Evolutionary conservation across 1,140 invertebrate genomes (phyloP), one percentile per base, ranked within the genome.

Genomic region (Vanessa tameamea): DNA sequence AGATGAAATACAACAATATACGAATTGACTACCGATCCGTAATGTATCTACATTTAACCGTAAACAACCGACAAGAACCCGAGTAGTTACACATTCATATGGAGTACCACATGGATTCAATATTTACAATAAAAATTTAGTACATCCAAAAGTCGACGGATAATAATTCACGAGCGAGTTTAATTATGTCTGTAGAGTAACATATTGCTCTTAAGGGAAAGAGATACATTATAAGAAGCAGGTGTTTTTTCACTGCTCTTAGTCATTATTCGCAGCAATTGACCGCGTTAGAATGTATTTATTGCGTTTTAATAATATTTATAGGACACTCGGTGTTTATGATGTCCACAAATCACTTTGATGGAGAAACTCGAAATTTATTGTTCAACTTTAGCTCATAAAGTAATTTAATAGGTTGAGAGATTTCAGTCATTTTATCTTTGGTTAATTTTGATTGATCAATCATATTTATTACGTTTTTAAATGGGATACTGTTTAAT

Each of bases 291-390:
- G 15, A 47, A 64, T 50, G 15, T 65, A 78, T 69, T 69, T 78
- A 75, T 72, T 47, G 73, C 64, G 48, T 74, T 69, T 78, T 74
- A 78, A 74, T 70, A 71, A 74, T 74, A 78, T 74, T 78, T 74
- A 78, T 72, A 74, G 72, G 26, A 43, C 20, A 53, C 15, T 59
- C 31, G 65, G 14, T 72, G 53, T 78, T 77, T 77, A 73, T 73
- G 67, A 43, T 47, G 15, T 64, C 69, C 59, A 64, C 57, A 64
- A 69, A 76, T 72, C 66, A 69, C 75, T 48, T 63, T 55, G 48
- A 76, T 76, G 65, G 47, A 57, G 47, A 15, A 51, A 61, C 37
- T 47, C 53, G 50, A 53, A 47, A 59, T 74, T 74, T 74, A 74
- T 69, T 67, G 66, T 26, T 16, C 31, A 55, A 68, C 23, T 68